phyloP scores from a whole-genome alignment of 2,888 invertebrate genomes.

The Diploptera punctata region DNA sequence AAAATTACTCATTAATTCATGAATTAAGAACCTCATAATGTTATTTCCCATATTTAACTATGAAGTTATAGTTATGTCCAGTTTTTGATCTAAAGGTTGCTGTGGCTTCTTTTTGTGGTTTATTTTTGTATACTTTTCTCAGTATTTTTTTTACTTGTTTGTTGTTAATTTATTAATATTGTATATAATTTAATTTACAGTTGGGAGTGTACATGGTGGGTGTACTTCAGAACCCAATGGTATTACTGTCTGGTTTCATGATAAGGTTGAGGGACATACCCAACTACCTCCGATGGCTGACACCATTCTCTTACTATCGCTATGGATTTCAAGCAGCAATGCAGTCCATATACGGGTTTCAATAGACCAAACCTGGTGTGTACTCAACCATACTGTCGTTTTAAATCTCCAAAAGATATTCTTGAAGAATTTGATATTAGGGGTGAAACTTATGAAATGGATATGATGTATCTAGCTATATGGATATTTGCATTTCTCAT shows the following conservation, averaged over 20 bases:
- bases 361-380: conserved; percentile 57
- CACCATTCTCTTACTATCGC: conserved; percentile 59
- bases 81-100: too few relatives aligned
- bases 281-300: conserved; percentile 62
- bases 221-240: conserved; percentile 76
- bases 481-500: conserved; percentile 52
- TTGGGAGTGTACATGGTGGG: conserved; percentile 81
- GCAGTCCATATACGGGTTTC: conserved; percentile 59
- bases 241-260: conserved; percentile 86
- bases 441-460: conserved; percentile 52
- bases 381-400: conserved; percentile 53
- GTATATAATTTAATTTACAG: too few relatives aligned
- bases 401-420: conserved; percentile 52
- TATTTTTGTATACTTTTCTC: too few relatives aligned
- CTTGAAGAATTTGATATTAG: conserved; percentile 56
- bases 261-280: conserved; percentile 77
- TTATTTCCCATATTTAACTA: too few relatives aligned
- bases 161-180: too few relatives aligned
- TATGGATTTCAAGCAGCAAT: conserved; percentile 62
- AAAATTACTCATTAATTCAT: too few relatives aligned
- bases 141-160: too few relatives aligned
- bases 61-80: too few relatives aligned
- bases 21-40: too few relatives aligned
- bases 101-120: too few relatives aligned
- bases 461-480: conserved; percentile 53